Conservation (phyloP, 2,797 vertebrate species). For the Lacerta viridis region DNA sequence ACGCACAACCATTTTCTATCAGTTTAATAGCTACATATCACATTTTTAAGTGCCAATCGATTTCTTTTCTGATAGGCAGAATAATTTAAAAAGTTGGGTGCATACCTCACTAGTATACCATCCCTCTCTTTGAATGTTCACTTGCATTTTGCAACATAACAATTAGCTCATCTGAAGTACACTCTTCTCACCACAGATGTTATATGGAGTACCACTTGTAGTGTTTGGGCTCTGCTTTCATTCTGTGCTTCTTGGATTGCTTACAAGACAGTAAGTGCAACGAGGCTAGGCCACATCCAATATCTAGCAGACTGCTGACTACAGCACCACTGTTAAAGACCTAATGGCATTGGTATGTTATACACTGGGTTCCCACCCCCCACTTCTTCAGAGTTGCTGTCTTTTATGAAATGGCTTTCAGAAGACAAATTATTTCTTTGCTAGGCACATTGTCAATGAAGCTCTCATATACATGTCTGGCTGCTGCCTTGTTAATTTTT, state of each 20-base stretch:
- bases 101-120: not conserved
- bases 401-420: conserved; percentile 31
- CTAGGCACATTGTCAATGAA: conserved; percentile 13
- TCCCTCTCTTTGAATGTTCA: conserved; percentile 19
- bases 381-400: not conserved
- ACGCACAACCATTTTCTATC: not conserved
- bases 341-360: conserved; percentile 52
- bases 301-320: conserved; percentile 76
- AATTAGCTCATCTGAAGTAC: conserved; percentile 31
- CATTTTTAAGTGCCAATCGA: conserved; percentile 74
- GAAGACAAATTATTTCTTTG: conserved; percentile 2
- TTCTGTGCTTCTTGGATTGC: conserved; percentile 53
- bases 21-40: not conserved
- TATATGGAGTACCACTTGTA: conserved; percentile 37
- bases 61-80: conserved; percentile 61
- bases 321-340: conserved; percentile 57
- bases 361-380: conserved; percentile 16
- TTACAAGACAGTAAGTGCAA: conserved; percentile 64
- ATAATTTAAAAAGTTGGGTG: conserved; percentile 27
- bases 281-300: conserved; percentile 47
- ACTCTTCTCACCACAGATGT: conserved; percentile 37
- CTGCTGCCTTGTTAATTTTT: not conserved
- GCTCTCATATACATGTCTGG: conserved; percentile 42
- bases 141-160: conserved; percentile 35
- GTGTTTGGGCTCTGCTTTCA: conserved; percentile 14